These are phyloP conservation scores for Villa cingulata DNA, from an alignment of 2,888 invertebrate genomes.

Conservation along the genomic window DNA sequence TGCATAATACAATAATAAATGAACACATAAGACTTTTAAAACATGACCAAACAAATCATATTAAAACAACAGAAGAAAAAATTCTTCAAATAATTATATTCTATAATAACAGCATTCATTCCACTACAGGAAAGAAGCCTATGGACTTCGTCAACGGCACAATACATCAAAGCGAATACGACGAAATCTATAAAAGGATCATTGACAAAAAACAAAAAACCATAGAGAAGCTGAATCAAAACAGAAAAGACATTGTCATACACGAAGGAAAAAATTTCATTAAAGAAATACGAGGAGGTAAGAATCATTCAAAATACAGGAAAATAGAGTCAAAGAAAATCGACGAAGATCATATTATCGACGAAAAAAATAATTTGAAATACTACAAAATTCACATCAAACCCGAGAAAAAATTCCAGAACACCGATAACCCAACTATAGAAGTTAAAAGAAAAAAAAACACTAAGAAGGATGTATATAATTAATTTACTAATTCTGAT, in stretches of 20 bases:
- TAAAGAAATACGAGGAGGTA: background rate
- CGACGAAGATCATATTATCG: background rate
- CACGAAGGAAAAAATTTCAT: background rate
- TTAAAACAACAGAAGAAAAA: background rate
- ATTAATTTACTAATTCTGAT: background rate
- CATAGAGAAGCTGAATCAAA: background rate
- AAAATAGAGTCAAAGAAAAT: background rate
- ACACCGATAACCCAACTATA: background rate
- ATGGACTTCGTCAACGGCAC: slow-evolving; percentile 2
- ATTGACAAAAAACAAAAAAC: background rate
- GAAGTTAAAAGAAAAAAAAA: background rate
- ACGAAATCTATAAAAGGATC: background rate
- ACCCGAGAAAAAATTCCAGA: background rate
- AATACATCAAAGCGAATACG: background rate
- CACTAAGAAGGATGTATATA: background rate
- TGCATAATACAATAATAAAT: background rate
- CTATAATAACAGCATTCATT: slow-evolving; percentile 2
- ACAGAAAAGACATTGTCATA: background rate
- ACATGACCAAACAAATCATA: background rate
- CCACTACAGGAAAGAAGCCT: slow-evolving; percentile 4
- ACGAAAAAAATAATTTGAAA: background rate
- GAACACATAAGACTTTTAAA: background rate
- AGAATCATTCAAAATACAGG: background rate
- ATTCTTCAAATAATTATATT: background rate
- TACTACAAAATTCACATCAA: background rate